Percentiles rank a stretch among this genome's conserved stretches.
Conservation (phyloP, 2,888 invertebrate genomes). For the Opisthograptis luteolata region DNA sequence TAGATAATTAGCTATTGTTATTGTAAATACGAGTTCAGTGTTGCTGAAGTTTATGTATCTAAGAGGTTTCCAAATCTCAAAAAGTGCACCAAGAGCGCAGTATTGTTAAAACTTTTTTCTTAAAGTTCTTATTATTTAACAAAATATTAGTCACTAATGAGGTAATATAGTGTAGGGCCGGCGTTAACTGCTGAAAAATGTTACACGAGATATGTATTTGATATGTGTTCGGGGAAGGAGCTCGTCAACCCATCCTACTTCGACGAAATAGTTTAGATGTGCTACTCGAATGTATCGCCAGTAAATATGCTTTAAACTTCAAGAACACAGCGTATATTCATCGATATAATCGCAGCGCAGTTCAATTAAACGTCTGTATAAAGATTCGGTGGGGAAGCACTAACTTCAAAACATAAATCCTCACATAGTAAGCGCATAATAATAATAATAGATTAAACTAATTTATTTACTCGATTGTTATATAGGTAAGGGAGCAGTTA, state of each 20-base stretch:
- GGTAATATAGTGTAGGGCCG: slow-evolving; percentile 47
- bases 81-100: slow-evolving; percentile 63
- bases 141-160: slow-evolving; percentile 55
- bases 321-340: no score
- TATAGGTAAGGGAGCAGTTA: slow-evolving; percentile 8
- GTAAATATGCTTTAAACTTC: not conserved
- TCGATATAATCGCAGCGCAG: no score
- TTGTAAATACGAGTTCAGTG: slow-evolving; percentile 73
- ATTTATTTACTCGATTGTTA: not conserved
- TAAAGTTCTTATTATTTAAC: slow-evolving; percentile 60
- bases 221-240: no score
- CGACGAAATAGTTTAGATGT: not conserved
- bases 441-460: not conserved
- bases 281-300: not conserved
- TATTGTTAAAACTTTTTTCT: slow-evolving; percentile 59
- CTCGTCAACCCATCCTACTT: no score
- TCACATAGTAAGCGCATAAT: not conserved
- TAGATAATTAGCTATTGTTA: slow-evolving; percentile 63
- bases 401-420: not conserved
- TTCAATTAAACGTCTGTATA: no score
- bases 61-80: slow-evolving; percentile 47
- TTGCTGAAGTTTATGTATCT: slow-evolving; percentile 50
- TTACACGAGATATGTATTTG: not conserved
- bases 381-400: not conserved
- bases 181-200: slow-evolving; percentile 53